These are phyloP conservation scores for Drosophila aldrichi DNA, from an alignment of 2,888 invertebrate species.

Conservation along the genomic window DNA sequence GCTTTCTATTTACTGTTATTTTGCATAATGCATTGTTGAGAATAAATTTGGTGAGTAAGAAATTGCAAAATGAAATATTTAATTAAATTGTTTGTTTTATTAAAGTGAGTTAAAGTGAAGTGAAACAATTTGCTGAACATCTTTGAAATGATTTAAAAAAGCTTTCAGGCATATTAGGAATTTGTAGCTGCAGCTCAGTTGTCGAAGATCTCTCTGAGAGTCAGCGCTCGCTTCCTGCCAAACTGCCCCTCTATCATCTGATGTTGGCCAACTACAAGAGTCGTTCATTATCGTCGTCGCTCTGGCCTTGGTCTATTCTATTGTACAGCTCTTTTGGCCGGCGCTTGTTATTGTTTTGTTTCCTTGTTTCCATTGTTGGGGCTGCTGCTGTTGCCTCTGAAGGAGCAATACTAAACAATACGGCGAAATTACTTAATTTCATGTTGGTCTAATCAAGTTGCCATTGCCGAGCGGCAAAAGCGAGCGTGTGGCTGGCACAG, in stretches of 20 bases:
- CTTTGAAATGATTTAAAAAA: not conserved
- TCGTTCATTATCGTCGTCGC: constrained; percentile 49
- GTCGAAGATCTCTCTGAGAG: constrained; percentile 8
- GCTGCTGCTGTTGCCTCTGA: constrained; percentile 24
- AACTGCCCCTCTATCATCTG: not conserved
- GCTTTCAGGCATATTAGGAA: not conserved
- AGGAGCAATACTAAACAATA: constrained; percentile 71
- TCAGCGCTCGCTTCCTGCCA: not conserved
- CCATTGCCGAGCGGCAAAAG: constrained; percentile 62
- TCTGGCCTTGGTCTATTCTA: constrained; percentile 49
- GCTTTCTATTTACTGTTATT: not conserved
- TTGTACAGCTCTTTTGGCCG: constrained; percentile 32
- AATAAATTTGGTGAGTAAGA: no score
- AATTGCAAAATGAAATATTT: no score
- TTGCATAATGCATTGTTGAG: constrained; percentile 2
- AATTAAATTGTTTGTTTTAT: not conserved
- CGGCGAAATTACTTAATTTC: constrained; percentile 78
- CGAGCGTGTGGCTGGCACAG: constrained; percentile 55
- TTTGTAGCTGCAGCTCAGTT: not conserved
- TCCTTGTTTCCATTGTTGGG: constrained; percentile 48
- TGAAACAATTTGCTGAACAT: not conserved
- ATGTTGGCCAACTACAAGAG: constrained; percentile 10
- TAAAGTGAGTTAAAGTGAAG: not conserved
- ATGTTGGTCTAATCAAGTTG: constrained; percentile 82
- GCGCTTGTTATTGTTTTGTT: constrained; percentile 54